Conservation (phyloP, 2,113 vertebrate species). For the Gymnarchus niloticus region DNA sequence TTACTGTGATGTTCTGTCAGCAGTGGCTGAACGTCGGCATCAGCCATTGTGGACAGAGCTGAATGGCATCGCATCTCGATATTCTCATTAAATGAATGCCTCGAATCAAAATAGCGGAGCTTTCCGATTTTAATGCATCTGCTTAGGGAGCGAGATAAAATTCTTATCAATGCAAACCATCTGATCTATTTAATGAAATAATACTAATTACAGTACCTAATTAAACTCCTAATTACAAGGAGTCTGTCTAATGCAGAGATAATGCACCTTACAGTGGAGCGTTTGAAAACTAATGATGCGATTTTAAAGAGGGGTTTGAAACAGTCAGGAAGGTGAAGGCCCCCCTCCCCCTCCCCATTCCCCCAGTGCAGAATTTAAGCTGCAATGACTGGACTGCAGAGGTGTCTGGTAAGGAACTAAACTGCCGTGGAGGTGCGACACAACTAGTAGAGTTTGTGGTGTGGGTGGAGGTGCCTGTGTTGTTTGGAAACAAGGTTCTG, state of each 20-base stretch:
- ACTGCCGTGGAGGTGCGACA: too few species aligned
- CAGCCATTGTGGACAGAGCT: not conserved
- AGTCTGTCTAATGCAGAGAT: conserved; percentile 38
- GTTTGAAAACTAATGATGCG: not conserved
- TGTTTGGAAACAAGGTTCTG: not conserved
- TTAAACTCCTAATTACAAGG: conserved; percentile 51
- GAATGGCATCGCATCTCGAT: conserved; percentile 19
- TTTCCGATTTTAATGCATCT: conserved; percentile 17
- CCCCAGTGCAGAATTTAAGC: not conserved
- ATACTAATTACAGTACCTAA: conserved; percentile 49
- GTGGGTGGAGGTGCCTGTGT: not conserved
- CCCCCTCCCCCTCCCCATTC: not conserved
- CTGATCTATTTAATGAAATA: conserved; percentile 58
- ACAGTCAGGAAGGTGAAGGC: not conserved
- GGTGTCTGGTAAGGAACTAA: too few species aligned
- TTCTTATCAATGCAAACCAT: conserved; percentile 40
- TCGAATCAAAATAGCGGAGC: conserved; percentile 31
- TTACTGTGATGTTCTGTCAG: not conserved
- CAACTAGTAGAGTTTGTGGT: not conserved
- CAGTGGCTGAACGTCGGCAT: not conserved
- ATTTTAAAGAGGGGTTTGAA: not conserved
- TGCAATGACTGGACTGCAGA: not conserved
- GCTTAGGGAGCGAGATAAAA: conserved; percentile 32
- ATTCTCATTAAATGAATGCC: conserved; percentile 32
- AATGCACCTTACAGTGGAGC: not conserved